These are phyloP conservation scores for Mercenaria mercenaria DNA, from an alignment of 1,140 invertebrate species.

Conservation along the genomic window DNA sequence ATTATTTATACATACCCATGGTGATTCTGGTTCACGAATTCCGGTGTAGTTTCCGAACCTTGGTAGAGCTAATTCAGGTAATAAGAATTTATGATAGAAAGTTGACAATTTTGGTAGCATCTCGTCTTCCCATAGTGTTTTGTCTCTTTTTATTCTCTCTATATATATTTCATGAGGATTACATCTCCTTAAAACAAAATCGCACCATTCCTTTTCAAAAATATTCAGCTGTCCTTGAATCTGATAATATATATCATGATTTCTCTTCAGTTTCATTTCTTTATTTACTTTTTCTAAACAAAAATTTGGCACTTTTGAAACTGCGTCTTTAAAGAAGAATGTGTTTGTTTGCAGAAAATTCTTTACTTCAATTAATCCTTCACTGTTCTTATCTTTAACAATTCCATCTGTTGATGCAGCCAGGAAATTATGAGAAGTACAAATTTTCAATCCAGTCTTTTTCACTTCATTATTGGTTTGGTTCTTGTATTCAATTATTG, in stretches of 20 bases:
- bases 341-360: no score
- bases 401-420: neutral
- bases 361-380: neutral
- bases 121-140: neutral
- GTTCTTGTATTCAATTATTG: no score
- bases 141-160: neutral
- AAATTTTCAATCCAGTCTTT: no score
- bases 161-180: constrained; percentile 22
- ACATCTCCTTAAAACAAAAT: neutral
- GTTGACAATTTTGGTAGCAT: constrained; percentile 26
- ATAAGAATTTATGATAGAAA: neutral
- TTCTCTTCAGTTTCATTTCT: no score
- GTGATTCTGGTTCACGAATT: constrained; percentile 28
- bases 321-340: neutral
- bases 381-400: neutral
- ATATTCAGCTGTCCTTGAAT: constrained; percentile 22
- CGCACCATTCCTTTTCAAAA: neutral
- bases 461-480: no score
- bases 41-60: constrained; percentile 12
- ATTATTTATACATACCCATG: constrained; percentile 15
- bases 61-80: constrained; percentile 31
- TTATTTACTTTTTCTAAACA: neutral
- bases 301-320: neutral
- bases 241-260: no score
- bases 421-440: no score